phyloP scores from a whole-genome alignment of 1,140 invertebrate species.

The Heliconius hermathena region DNA sequence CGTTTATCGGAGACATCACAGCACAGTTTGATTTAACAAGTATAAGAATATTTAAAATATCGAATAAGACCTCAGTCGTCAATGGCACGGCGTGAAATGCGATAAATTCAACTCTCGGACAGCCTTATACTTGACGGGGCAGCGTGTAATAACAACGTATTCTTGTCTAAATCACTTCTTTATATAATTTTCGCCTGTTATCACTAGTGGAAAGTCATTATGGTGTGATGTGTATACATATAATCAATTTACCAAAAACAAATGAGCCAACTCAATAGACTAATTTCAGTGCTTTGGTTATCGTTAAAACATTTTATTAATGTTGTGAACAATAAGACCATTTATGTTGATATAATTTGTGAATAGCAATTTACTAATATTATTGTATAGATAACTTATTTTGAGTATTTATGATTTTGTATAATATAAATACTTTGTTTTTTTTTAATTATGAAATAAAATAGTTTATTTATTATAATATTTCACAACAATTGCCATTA shows the following conservation, averaged over 20 bases:
- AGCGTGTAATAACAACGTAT: constrained; percentile 24
- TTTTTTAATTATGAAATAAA: no score
- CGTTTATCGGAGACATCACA: constrained; percentile 74
- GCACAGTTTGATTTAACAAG: constrained; percentile 43
- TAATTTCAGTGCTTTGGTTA: constrained; percentile 13
- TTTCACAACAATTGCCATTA: neutral
- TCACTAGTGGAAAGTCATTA: constrained; percentile 31
- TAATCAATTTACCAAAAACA: constrained; percentile 36
- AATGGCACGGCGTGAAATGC: constrained; percentile 68
- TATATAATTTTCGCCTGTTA: constrained; percentile 36
- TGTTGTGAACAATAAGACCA: neutral
- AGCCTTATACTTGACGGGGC: constrained; percentile 48
- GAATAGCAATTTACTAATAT: no score
- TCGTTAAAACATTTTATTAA: neutral
- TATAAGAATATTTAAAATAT: constrained; percentile 42
- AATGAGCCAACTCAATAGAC: constrained; percentile 26
- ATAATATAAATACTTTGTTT: no score
- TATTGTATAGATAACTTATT: no score
- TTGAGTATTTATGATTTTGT: no score
- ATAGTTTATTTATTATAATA: neutral
- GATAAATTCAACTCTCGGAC: constrained; percentile 42
- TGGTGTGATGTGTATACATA: constrained; percentile 20
- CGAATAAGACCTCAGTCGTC: constrained; percentile 49
- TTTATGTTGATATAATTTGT: neutral
- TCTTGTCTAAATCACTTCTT: constrained; percentile 23